These are phyloP conservation scores for Mythimna loreyi DNA, from an alignment of 2,888 invertebrate species.

Conservation along the genomic window DNA sequence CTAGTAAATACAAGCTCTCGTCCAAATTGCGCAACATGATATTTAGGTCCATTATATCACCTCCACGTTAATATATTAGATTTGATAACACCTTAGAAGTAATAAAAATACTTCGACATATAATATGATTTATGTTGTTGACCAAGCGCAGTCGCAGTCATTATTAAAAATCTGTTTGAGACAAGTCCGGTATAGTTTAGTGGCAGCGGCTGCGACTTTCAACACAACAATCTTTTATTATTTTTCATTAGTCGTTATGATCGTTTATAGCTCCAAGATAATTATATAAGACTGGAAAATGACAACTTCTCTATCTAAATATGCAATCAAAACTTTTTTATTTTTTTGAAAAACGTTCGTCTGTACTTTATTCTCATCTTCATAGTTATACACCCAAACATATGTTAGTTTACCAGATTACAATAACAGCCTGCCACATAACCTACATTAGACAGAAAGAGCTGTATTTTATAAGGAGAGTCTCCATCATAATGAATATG, in stretches of 20 bases:
- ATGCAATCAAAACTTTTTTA: slow-evolving; percentile 12
- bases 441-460: slow-evolving; percentile 34
- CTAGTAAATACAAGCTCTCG: slow-evolving; percentile 12
- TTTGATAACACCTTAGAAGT: slow-evolving; percentile 51
- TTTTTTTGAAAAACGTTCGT: not conserved
- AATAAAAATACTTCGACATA: slow-evolving; percentile 49
- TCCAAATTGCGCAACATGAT: slow-evolving; percentile 46
- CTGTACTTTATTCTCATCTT: slow-evolving; percentile 11
- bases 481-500: slow-evolving; percentile 48
- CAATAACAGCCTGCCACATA: slow-evolving; percentile 13
- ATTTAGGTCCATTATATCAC: slow-evolving; percentile 44
- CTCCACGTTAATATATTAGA: slow-evolving; percentile 37
- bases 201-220: slow-evolving; percentile 32
- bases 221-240: slow-evolving; percentile 42
- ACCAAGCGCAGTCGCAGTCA: slow-evolving; percentile 39
- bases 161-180: slow-evolving; percentile 29
- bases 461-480: slow-evolving; percentile 35
- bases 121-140: slow-evolving; percentile 59
- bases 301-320: slow-evolving; percentile 14
- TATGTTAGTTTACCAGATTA: slow-evolving; percentile 25
- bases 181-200: slow-evolving; percentile 28
- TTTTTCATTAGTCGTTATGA: slow-evolving; percentile 47
- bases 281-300: slow-evolving; percentile 42
- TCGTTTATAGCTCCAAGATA: slow-evolving; percentile 37
- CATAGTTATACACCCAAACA: not conserved